Evolutionary conservation across 2,797 vertebrate genomes (phyloP).

Genomic region (Gallirallus australis): DNA sequence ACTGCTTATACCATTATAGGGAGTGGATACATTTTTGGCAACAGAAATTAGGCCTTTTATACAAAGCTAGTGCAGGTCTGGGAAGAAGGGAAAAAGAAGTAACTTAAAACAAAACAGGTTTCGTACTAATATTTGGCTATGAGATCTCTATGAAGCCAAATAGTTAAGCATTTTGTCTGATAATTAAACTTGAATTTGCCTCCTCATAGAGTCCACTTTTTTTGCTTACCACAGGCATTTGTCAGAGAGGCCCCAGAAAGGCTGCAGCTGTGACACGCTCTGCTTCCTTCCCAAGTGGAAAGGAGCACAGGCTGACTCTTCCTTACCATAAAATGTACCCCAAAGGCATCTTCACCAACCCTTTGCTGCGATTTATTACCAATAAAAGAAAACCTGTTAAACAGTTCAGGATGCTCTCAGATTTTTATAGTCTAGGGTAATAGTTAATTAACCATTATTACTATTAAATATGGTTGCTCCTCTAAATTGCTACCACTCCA

Average conservation of each 20-base stretch:
- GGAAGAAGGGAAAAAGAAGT: not conserved
- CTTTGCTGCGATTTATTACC: not conserved
- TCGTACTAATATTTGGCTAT: not conserved
- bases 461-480: not conserved
- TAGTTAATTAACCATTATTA: not conserved
- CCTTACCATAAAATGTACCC: not conserved
- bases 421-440: not conserved
- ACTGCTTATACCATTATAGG: not conserved
- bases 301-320: not conserved
- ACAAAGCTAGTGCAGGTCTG: not conserved
- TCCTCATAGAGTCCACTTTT: not conserved
- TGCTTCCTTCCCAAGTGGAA: not conserved
- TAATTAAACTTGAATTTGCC: not conserved
- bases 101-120: not conserved
- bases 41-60: not conserved
- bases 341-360: not conserved
- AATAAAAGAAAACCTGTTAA: not conserved
- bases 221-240: not conserved
- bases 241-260: not conserved
- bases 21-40: not conserved
- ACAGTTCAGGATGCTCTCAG: not conserved
- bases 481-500: not conserved
- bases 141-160: not conserved
- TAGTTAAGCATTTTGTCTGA: not conserved
- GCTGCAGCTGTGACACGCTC: not conserved